Conservation (phyloP, 2,797 vertebrate species). For the Leptatherina wallacei region DNA sequence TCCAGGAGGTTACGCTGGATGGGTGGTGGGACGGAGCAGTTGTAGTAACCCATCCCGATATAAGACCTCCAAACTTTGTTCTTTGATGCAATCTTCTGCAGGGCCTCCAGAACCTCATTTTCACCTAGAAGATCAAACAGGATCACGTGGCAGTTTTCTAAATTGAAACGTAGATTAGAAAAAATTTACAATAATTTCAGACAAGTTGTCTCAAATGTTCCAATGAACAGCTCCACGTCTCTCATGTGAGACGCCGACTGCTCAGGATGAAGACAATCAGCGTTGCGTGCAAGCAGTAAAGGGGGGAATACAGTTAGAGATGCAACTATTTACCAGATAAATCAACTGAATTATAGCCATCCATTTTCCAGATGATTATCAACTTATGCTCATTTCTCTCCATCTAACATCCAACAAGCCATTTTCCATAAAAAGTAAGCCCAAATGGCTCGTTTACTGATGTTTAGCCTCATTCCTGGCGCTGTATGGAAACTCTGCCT, state of each 20-base stretch:
- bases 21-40: constrained; percentile 92
- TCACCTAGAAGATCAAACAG: constrained; percentile 86
- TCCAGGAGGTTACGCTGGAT: constrained; percentile 94
- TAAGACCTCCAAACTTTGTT: constrained; percentile 97
- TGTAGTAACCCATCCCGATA: constrained; percentile 99
- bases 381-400: not conserved
- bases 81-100: constrained; percentile 90
- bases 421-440: constrained; percentile 3
- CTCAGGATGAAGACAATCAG: constrained; percentile 6
- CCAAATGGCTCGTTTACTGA: constrained; percentile 37
- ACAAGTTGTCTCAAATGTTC: not conserved
- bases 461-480: constrained; percentile 58
- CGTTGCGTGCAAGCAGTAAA: not conserved
- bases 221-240: constrained; percentile 15
- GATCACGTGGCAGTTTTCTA: not conserved
- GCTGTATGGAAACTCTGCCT: constrained; percentile 51
- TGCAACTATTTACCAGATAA: not conserved
- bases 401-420: not conserved
- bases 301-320: not conserved
- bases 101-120: constrained; percentile 91
- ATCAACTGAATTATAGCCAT: not conserved
- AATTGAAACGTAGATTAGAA: not conserved
- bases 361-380: not conserved
- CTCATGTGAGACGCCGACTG: constrained; percentile 28
- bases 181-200: not conserved